Evolutionary conservation across 2,113 vertebrate species (phyloP).

Genomic region (Alectura lathami): DNA sequence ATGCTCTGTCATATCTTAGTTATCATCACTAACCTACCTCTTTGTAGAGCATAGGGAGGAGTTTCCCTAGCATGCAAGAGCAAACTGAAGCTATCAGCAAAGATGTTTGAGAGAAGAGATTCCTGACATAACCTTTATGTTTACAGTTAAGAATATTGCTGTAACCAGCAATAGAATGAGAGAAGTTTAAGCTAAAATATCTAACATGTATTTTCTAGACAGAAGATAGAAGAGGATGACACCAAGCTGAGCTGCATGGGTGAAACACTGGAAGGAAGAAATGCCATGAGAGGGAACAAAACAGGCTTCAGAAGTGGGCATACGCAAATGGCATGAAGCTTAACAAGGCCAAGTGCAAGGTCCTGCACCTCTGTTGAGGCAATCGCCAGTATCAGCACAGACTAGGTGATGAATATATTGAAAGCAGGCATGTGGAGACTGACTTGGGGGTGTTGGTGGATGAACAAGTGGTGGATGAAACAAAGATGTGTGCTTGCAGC

Average conservation of each 20-base stretch:
- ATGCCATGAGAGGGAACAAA: background rate
- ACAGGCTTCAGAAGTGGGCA: background rate
- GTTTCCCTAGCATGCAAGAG: fast-evolving
- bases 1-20: background rate
- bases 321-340: background rate
- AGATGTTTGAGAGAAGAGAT: background rate
- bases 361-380: background rate
- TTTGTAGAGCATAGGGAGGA: background rate
- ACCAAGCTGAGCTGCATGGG: background rate
- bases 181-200: background rate
- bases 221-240: background rate
- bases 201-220: background rate
- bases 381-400: background rate
- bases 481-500: no score
- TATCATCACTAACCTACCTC: background rate
- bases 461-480: background rate
- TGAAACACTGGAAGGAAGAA: background rate
- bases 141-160: background rate
- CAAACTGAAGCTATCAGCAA: background rate
- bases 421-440: background rate
- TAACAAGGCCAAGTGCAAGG: background rate
- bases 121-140: background rate
- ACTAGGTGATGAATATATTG: background rate
- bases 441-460: background rate
- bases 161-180: background rate